Percentiles rank a stretch among this genome's conserved stretches.
phyloP scores from a whole-genome alignment of 2,888 invertebrate genomes.

The Poecilobothrus nobilitatus region DNA sequence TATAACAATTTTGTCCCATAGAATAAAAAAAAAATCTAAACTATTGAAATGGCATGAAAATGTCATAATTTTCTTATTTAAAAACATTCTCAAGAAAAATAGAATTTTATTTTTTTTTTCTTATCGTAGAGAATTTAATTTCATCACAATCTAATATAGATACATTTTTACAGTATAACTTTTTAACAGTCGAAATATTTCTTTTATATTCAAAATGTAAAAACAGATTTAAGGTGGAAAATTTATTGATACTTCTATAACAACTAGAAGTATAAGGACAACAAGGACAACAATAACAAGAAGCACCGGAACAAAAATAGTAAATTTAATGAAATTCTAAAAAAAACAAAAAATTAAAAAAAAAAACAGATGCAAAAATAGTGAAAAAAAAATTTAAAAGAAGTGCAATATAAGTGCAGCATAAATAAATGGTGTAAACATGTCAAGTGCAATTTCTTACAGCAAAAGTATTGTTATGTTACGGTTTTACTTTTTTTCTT shows the following conservation, averaged over 20 bases:
- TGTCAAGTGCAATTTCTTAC: background rate
- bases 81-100: background rate
- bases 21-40: background rate
- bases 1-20: too few species aligned
- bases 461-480: background rate
- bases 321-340: background rate
- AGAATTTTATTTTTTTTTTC: too few species aligned
- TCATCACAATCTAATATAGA: background rate
- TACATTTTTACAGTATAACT: background rate
- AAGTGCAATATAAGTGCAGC: background rate
- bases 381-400: background rate
- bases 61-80: background rate
- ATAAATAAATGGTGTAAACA: conserved; percentile 4
- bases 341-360: background rate
- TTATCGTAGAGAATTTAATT: background rate
- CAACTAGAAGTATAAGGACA: background rate
- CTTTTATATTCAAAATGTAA: background rate
- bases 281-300: too few species aligned
- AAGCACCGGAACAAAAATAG: background rate
- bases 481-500: background rate
- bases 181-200: too few species aligned
- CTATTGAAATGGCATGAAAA: background rate
- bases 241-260: background rate
- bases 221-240: background rate
- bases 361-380: too few species aligned